phyloP scores from a whole-genome alignment of 1,140 invertebrate genomes.

The Zaprionus ornatus region DNA sequence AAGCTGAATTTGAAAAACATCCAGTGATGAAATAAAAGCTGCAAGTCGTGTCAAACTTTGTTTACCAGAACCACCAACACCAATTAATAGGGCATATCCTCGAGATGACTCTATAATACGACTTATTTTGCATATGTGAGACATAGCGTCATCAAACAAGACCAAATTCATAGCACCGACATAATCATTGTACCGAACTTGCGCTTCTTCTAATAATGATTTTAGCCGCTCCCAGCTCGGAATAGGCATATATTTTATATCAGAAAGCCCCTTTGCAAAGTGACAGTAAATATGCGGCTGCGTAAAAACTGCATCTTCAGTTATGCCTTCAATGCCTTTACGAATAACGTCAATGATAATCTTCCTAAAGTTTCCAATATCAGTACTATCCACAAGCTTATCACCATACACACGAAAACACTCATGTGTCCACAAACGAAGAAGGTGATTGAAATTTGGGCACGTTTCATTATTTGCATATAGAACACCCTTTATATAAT shows the following conservation, averaged over 20 bases:
- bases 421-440: conserved; percentile 95
- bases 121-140: conserved; percentile 95
- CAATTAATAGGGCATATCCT: conserved; percentile 95
- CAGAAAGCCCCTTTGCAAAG: conserved; percentile 95
- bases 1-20: conserved; percentile 96
- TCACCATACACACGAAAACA: conserved; percentile 95
- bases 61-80: conserved; percentile 97
- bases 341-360: conserved; percentile 91
- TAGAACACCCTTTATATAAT: conserved; percentile 90
- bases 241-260: conserved; percentile 95
- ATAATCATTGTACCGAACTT: conserved; percentile 92
- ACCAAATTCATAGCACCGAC: conserved; percentile 97
- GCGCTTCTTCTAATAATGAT: conserved; percentile 91
- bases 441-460: conserved; percentile 88
- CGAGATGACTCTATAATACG: conserved; percentile 95
- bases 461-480: conserved; percentile 93
- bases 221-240: conserved; percentile 89
- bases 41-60: conserved; percentile 94
- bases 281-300: conserved; percentile 94
- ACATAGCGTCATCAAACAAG: conserved; percentile 97
- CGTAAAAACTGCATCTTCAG: conserved; percentile 87
- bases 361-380: conserved; percentile 91
- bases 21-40: conserved; percentile 94
- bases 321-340: conserved; percentile 92
- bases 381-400: conserved; percentile 91